phyloP scores from a whole-genome alignment of 2,113 vertebrate species.

The Bungarus multicinctus region DNA sequence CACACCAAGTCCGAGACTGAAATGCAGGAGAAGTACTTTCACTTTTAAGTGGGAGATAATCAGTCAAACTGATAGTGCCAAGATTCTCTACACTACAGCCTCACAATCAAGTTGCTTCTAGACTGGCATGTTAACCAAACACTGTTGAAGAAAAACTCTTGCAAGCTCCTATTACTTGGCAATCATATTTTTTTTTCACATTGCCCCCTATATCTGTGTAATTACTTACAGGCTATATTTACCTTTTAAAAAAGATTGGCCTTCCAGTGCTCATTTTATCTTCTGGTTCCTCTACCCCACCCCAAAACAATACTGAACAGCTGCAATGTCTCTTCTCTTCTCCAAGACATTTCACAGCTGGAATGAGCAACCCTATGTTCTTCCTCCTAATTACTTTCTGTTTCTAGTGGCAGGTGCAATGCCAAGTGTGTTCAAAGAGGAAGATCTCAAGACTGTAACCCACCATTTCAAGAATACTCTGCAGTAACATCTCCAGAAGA shows the following conservation, averaged over 20 bases:
- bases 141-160: background rate
- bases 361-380: background rate
- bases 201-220: background rate
- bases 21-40: background rate
- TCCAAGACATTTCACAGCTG: background rate
- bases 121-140: background rate
- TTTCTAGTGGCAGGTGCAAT: background rate
- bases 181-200: background rate
- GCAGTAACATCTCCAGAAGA: background rate
- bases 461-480: background rate
- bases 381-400: background rate
- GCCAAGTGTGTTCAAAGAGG: background rate
- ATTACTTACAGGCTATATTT: background rate
- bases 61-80: background rate
- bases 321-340: background rate
- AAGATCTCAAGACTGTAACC: background rate
- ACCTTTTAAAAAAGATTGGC: background rate
- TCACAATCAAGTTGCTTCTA: background rate
- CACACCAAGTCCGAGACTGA: background rate
- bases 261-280: background rate
- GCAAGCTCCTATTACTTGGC: background rate
- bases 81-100: background rate
- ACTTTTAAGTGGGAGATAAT: background rate
- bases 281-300: background rate
- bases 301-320: background rate